These are phyloP conservation scores for Syngnathus scovelli DNA, from an alignment of 2,113 vertebrate species.

Conservation along the genomic window DNA sequence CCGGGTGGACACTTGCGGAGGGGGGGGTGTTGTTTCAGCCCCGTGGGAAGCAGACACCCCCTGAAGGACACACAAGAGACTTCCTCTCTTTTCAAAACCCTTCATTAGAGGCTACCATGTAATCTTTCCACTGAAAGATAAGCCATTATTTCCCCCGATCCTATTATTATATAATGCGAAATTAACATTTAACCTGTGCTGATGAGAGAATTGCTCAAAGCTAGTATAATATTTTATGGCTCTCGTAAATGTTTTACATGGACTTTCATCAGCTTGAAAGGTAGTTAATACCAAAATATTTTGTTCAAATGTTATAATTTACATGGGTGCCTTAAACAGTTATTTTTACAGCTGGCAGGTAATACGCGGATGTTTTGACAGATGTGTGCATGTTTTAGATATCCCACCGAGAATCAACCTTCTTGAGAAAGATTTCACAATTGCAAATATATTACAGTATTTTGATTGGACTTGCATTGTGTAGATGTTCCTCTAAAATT, in stretches of 20 bases:
- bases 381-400: conserved; percentile 21
- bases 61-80: conserved; percentile 27
- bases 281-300: background rate
- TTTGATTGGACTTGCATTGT: no score
- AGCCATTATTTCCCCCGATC: background rate
- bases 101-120: conserved; percentile 10
- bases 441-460: no score
- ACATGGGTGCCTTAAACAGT: conserved; percentile 24
- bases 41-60: conserved; percentile 44
- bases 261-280: conserved; percentile 9
- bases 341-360: conserved; percentile 50
- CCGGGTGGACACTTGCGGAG: background rate
- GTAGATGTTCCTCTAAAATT: no score
- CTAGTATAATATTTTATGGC: conserved; percentile 28
- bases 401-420: conserved; percentile 16
- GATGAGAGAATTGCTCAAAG: background rate
- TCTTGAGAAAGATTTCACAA: conserved; percentile 7
- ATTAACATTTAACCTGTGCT: background rate
- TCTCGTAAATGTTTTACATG: conserved; percentile 44
- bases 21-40: conserved; percentile 23
- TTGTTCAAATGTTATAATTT: background rate
- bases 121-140: background rate
- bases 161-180: background rate
- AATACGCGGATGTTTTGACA: conserved; percentile 55
- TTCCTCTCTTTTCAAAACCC: conserved; percentile 39